These are phyloP conservation scores for Hapalemur alaotrensis DNA, from an alignment of 2,797 vertebrate genomes.

Conservation along the genomic window DNA sequence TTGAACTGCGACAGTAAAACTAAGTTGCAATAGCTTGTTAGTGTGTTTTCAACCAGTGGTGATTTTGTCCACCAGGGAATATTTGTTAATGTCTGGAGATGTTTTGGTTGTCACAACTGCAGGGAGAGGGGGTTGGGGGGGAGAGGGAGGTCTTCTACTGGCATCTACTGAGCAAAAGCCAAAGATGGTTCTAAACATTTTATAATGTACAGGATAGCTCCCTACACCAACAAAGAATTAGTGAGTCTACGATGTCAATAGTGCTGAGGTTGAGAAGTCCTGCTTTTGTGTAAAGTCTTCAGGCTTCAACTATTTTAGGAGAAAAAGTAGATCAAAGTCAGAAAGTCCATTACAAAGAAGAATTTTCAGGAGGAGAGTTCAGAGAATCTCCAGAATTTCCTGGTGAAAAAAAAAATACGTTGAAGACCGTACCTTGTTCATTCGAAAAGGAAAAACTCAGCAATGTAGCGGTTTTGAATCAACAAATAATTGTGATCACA, in stretches of 20 bases:
- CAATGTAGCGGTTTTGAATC: neutral
- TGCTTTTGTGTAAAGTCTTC: neutral
- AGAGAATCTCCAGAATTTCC: neutral
- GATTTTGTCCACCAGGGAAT: neutral
- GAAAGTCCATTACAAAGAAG: neutral
- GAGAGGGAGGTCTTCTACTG: neutral
- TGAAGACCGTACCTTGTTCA: neutral
- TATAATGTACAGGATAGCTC: neutral
- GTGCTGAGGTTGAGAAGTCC: neutral
- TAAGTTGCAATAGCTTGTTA: neutral
- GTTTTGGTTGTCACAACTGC: neutral
- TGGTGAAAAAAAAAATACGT: neutral
- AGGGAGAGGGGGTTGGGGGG: too few relatives aligned
- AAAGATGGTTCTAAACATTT: neutral
- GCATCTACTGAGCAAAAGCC: neutral
- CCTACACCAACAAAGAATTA: neutral
- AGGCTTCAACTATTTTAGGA: neutral
- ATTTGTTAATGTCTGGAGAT: neutral
- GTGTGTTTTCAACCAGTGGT: neutral
- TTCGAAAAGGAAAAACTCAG: neutral
- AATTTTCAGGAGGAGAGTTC: neutral
- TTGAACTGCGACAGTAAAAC: neutral
- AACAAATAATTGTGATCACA: neutral
- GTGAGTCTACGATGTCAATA: neutral
- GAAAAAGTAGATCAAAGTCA: neutral